phyloP scores from a whole-genome alignment of 2,888 invertebrate species.

The Emesis furor region DNA sequence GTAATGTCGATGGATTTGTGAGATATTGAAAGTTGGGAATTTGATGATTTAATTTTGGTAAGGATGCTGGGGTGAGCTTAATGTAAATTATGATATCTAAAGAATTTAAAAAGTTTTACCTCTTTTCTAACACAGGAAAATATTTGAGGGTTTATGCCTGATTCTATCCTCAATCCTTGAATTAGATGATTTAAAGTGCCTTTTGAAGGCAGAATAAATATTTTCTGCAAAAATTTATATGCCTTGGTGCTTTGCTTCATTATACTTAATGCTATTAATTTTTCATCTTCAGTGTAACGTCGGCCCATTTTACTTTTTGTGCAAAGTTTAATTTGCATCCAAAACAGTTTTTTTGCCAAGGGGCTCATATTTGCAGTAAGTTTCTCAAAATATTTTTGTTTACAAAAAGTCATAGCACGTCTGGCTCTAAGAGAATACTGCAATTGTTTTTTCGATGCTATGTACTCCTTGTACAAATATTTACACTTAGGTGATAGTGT shows the following conservation, averaged over 20 bases:
- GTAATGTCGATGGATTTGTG: too few species aligned
- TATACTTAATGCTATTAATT: conserved; percentile 26
- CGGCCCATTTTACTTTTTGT: conserved; percentile 15
- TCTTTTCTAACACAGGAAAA: conserved; percentile 17
- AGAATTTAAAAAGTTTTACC: background rate
- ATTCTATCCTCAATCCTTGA: conserved; percentile 6
- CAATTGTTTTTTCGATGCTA: conserved; percentile 17
- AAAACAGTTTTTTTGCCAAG: conserved; percentile 37
- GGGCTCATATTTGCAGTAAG: conserved; percentile 37
- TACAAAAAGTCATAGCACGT: conserved; percentile 26
- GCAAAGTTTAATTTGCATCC: conserved; percentile 28
- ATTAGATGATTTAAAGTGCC: conserved; percentile 19
- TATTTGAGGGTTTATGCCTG: conserved; percentile 21
- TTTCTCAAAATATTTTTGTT: conserved; percentile 40
- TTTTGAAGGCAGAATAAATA: conserved; percentile 25
- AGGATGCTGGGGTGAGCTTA: too few species aligned
- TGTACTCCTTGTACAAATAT: conserved; percentile 35
- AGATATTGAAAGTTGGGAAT: too few species aligned
- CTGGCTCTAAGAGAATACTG: conserved; percentile 22
- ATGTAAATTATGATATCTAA: background rate
- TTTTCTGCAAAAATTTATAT: conserved; percentile 31
- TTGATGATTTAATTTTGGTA: too few species aligned
- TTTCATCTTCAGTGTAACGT: conserved; percentile 28
- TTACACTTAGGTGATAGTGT: conserved; percentile 35
- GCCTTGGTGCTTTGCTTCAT: conserved; percentile 33